Base-by-base conservation (phyloP, 2,113 vertebrate genomes). In the Ceyx melanurus region DNA sequence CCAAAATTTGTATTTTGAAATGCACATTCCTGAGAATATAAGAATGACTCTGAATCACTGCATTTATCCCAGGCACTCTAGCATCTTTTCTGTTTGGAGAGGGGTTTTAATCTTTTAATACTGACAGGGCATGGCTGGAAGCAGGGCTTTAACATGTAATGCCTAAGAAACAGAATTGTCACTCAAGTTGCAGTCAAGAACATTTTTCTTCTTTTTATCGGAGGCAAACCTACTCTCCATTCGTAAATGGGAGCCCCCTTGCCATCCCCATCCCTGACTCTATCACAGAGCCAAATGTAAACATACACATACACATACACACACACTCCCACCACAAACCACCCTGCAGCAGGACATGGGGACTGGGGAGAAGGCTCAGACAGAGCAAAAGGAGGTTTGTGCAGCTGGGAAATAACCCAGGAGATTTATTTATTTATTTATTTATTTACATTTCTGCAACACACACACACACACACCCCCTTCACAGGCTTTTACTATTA, bases 261-360 rank as follows among this genome's bases (percentile, higher is more conserved):
- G 71, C 70, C 72, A 48, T 71, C 43, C 86, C 29, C 67, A 92
- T 56, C 60, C 81, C 73, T 45, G 74, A 78, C 61, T 89, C 67
- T 66, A 79, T 14, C 72, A 28, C 42, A 22, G 62, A 86, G 78
- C 93, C 86, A n/a, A 91, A 96, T 92, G 95, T 96, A 96, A 95
- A 96, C 97, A 95, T 61, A 94, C 74, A 64, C 84, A 65, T 28
- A 64, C 83, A 71, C 33, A 42, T 9, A 29, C 18, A n/a, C 40
- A 42, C 83, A 71, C 61, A 92, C 94, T 89, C 50, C 70, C 91
- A 82, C 80, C 81, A 88, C 78, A 70, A 79, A 85, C 68, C 72
- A 88, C 93, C 68, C 64, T 93, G 86, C 91, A 93, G 86, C 62
- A 94, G 95, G 89, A 88, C 54, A 90, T 5, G 77, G 82, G 83